Percentiles rank a stretch among this genome's conserved stretches.
phyloP scores from a whole-genome alignment of 2,113 vertebrate genomes.

The Dasyornis broadbenti region DNA sequence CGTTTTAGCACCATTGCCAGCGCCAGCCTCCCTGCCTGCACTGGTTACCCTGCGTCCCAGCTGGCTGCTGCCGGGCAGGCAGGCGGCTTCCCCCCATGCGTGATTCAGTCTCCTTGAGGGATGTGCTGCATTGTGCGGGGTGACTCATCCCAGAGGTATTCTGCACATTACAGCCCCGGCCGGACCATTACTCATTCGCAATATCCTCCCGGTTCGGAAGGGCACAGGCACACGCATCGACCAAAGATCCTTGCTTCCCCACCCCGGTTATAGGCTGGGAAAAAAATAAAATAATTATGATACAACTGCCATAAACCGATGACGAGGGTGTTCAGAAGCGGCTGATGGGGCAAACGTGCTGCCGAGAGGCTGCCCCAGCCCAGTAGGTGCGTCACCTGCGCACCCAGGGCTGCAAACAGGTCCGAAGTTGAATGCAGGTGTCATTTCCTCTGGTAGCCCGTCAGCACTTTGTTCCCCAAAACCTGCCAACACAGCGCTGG shows the following conservation, averaged over 20 bases:
- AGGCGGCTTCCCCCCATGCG: constrained; percentile 58
- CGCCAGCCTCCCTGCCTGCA: constrained; percentile 6
- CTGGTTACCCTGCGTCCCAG: constrained; percentile 54
- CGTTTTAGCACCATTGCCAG: constrained; percentile 30
- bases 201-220: constrained; percentile 61
- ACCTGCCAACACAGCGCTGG: neutral
- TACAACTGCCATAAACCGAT: neutral
- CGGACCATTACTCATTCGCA: constrained; percentile 71
- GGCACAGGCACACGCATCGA: constrained; percentile 19
- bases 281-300: neutral
- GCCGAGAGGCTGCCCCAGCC: neutral
- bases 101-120: constrained; percentile 85
- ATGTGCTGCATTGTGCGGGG: constrained; percentile 73
- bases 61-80: constrained; percentile 48
- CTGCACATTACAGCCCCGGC: constrained; percentile 72
- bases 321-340: neutral
- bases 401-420: neutral
- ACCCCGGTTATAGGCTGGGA: neutral
- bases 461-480: neutral
- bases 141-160: constrained; percentile 83
- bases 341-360: neutral
- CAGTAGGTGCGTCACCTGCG: rapidly evolving
- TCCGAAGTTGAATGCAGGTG: neutral
- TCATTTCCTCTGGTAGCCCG: neutral
- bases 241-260: constrained; percentile 58